Evolutionary conservation across 2,113 vertebrate genomes (phyloP).

Genomic region (Mystacornis crossleyi): DNA sequence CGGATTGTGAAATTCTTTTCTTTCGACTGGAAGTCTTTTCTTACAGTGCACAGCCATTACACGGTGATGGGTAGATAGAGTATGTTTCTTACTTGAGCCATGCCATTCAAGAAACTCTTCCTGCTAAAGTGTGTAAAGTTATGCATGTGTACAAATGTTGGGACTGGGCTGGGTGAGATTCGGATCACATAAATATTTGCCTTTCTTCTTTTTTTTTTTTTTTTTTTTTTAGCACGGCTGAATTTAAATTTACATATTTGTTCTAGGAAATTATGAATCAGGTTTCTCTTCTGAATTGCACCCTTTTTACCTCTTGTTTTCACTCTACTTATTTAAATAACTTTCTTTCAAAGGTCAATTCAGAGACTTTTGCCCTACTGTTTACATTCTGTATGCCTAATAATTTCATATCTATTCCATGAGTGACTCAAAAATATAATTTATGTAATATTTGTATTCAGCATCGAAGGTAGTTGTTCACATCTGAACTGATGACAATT

Average conservation of each 20-base stretch:
- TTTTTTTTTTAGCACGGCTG: not conserved
- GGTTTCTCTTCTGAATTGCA: not conserved
- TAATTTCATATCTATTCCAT: conserved; percentile 49
- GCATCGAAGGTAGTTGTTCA: not conserved
- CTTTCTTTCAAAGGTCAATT: conserved; percentile 16
- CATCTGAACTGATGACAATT: not conserved
- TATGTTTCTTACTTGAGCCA: not conserved
- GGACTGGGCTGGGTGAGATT: not conserved
- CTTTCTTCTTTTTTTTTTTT: not conserved
- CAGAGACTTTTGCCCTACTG: conserved; percentile 26
- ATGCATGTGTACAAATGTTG: not conserved
- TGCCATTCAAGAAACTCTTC: not conserved
- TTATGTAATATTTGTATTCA: conserved; percentile 17
- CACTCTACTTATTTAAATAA: conserved; percentile 12
- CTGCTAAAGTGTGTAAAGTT: not conserved
- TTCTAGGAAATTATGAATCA: not conserved
- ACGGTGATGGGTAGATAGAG: not conserved
- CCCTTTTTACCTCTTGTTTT: conserved; percentile 20
- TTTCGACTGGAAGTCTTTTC: not conserved
- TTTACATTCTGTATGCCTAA: conserved; percentile 27
- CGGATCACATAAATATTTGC: conserved; percentile 5
- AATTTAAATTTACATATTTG: conserved; percentile 6
- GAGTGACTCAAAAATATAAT: conserved; percentile 10
- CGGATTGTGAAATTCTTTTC: not conserved
- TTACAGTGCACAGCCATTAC: not conserved